Base-by-base conservation (phyloP, 2,113 vertebrate species). In the Hydrolagus affinis region DNA sequence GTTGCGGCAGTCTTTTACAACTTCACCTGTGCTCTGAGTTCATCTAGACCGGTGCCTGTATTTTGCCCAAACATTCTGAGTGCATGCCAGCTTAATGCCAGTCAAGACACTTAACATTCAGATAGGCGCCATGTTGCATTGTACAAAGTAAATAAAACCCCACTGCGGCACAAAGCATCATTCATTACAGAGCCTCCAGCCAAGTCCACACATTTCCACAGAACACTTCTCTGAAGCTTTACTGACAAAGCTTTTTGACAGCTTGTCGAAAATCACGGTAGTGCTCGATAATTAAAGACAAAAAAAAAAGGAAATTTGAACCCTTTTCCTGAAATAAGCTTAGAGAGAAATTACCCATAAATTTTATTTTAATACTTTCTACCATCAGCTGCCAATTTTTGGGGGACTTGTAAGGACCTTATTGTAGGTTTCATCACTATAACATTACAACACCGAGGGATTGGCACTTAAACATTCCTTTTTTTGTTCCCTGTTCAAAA, bases 151-250 rank as follows among this genome's bases (percentile, higher is more conserved):
- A 88, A 87, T 83, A 86, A 72, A 86, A 85, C 44, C 86, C 87
- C 68, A 70, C 75, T 15, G 59, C 70, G 85, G 88, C 86, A 88
- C 85, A 88, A 88, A n/a, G 85, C 88, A 66, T 85, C 88, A 86
- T 88, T 90, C 88, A 56, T 87, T 72, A 80, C 28, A 86, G 88
- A 87, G 85, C 85, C 88, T 89, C 87, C 28, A 30, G 88, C 85
- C 80, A 91, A 87, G 87, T 88, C 86, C 73, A 10, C 85, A 86
- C 86, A 56, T 85, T 86, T 85, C 21, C 59, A 88, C 87, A 85
- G 87, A 91, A 89, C 90, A 11, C 19, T 85, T 88, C 88, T 89
- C 90, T 77, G 86, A 85, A 87, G 87, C 88, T 92, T 87, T 88
- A 87, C 87, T 87, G 88, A 88, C 89, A 87, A 88, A 86, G 88